Base-by-base conservation (phyloP, 2,797 vertebrate species). In the Petrocephalus sullivani region DNA sequence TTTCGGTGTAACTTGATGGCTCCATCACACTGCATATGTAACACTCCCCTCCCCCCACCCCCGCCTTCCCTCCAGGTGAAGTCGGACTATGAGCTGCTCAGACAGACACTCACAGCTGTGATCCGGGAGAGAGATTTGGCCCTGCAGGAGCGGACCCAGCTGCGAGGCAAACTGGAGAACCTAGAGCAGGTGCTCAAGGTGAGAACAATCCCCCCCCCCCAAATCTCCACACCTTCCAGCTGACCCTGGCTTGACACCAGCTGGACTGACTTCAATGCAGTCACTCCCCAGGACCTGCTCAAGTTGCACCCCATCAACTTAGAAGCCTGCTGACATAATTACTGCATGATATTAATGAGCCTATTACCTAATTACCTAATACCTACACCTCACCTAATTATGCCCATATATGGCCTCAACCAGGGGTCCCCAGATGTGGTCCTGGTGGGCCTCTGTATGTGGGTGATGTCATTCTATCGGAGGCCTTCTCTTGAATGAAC, bases 131-230 rank as follows among this genome's bases (percentile, higher is more conserved):
- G 96, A 93, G 95, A 97, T 96, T 97, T 96, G 96, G 97, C 97
- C 91, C 92, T 96, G 94, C 95, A 94, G 96, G 96, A 97, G 94
- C 97, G 94, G 93, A 96, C 93, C 93, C 96, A 96, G 96, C 97
- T 97, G 96, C 97, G 94, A 97, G 97, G 95, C 98, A 99, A 99
- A 96, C 98, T 99, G 98, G 98, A 99, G 98, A 99, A 99, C 97
- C 93, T 99, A 96, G 98, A 99, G 96, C 98, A 99, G 96, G 97
- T 98, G 97, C 97, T 99, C 93, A 98, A 98, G 98, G 98, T 99
- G 94, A 92, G 97, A 87, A 2, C 21, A 51, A 71, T 8, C 75
- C 37, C 56, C 54, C 14, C 53, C 53, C 49, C 14, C n/a, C 37
- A n/a, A 16, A 56, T 4, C 19, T 7, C 8, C 58, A 53, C 60